A percentile compares a stretch with the other conserved stretches of the same genome.
These are phyloP conservation scores for Eublepharis macularius DNA, from an alignment of 2,113 vertebrate species.

Conservation along the genomic window DNA sequence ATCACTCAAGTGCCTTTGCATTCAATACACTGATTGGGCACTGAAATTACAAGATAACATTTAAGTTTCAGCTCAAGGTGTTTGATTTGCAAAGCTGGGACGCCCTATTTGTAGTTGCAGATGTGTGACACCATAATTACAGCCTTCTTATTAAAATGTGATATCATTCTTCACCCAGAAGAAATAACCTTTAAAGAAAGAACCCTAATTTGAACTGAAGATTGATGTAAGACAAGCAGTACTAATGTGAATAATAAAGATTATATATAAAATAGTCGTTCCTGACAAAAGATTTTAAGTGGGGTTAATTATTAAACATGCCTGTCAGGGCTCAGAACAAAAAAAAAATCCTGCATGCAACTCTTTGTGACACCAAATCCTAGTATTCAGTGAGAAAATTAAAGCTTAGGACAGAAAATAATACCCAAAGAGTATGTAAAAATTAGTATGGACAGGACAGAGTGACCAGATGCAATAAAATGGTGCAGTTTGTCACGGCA, in stretches of 20 bases:
- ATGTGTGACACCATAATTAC: constrained; percentile 58
- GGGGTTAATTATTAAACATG: constrained; percentile 39
- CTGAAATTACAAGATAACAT: constrained; percentile 50
- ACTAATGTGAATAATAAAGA: constrained; percentile 51
- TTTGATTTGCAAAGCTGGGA: constrained; percentile 45
- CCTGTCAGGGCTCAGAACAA: constrained; percentile 34
- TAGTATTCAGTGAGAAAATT: constrained; percentile 24
- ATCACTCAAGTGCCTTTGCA: constrained; percentile 40
- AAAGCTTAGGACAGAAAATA: constrained; percentile 31
- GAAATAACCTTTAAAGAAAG: constrained; percentile 60
- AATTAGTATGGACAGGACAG: background rate
- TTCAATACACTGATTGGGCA: constrained; percentile 44
- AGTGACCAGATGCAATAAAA: background rate
- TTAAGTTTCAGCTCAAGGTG: constrained; percentile 33
- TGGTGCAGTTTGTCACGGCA: background rate
- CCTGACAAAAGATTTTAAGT: constrained; percentile 43
- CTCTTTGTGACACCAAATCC: constrained; percentile 21
- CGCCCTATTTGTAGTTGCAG: constrained; percentile 53
- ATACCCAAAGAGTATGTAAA: background rate
- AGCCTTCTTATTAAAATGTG: constrained; percentile 60
- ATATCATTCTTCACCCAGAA: constrained; percentile 56
- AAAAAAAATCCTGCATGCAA: constrained; percentile 19
- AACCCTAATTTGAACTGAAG: constrained; percentile 55
- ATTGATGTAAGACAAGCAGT: constrained; percentile 52
- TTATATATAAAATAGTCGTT: constrained; percentile 41